Percentiles rank a stretch among this genome's conserved stretches.
phyloP scores from a whole-genome alignment of 1,140 invertebrate genomes.

The Schlechtendalia chinensis region DNA sequence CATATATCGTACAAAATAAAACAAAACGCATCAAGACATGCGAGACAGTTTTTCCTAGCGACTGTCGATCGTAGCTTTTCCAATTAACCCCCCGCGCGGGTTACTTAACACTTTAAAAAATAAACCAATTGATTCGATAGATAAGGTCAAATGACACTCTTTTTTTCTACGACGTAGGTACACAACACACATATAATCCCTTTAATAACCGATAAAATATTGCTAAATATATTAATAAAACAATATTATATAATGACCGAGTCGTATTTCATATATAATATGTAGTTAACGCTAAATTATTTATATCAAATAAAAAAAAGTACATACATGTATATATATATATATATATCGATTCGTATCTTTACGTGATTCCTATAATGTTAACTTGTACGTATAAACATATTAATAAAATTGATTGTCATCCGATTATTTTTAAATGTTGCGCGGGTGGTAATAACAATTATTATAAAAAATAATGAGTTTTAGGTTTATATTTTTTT shows the following conservation, averaged over 20 bases:
- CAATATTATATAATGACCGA: neutral
- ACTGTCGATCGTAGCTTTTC: neutral
- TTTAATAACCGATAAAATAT: conserved; percentile 23
- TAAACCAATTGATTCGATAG: conserved; percentile 38
- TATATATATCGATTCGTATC: too few relatives aligned
- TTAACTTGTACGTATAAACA: too few relatives aligned
- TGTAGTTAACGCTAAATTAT: too few relatives aligned
- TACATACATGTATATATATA: too few relatives aligned
- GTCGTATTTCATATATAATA: neutral
- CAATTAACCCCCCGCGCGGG: conserved; percentile 35
- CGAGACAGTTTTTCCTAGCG: neutral
- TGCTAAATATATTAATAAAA: conserved; percentile 15
- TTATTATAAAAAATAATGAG: neutral
- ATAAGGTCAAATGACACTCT: conserved; percentile 12
- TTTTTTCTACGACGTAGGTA: neutral
- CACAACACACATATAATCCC: too few relatives aligned
- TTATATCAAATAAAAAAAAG: too few relatives aligned
- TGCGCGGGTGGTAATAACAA: too few relatives aligned
- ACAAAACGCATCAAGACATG: neutral
- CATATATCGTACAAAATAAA: too few relatives aligned
- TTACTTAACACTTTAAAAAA: conserved; percentile 5
- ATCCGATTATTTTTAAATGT: too few relatives aligned
- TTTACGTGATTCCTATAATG: too few relatives aligned
- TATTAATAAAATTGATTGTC: too few relatives aligned
- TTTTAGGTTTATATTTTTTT: neutral